Base-by-base conservation (phyloP, 2,888 invertebrate species). In the Mythimna impura region DNA sequence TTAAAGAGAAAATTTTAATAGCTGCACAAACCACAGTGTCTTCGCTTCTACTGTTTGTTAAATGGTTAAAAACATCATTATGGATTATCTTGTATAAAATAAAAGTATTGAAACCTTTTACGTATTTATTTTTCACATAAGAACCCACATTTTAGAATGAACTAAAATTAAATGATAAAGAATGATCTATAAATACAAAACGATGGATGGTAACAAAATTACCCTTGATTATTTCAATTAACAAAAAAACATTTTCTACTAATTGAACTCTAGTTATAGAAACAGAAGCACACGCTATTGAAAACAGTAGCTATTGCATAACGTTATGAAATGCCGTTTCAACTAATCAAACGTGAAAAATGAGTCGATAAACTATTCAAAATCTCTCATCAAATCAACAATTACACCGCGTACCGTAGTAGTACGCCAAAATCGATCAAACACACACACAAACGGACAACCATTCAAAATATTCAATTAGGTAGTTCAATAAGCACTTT, bases 81-180 rank as follows among this genome's bases (percentile, higher is more conserved):
- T 76, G 69, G 60, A 80, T 75, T 78, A 80, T 82, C 78, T 86
- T 86, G 85, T 85, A 84, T 81, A 76, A 80, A 87, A 86, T 88
- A 87, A 88, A 87, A 76, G 62, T 84, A 84, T 85, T 83, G 77
- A 86, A 81, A 77, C 60, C 62, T 67, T 73, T 52, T 30, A 57
- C 12, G 63, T 73, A 30, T 81, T 77, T 82, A 12, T 74, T 73
- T 71, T 78, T 73, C 52, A 57, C 14, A n/a, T 47, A 22, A 63
- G 10, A 14, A 30, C 52, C 36, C 7, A 22, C 2, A 12, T 8
- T n/a, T 25, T 22, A 9, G 10, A 0, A n/a, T 22, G n/a, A 57
- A 40, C 14, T 30, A 25, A 25, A n/a, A n/a, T n/a, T n/a, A n/a
- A n/a, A n/a, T n/a, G n/a, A n/a, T n/a, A n/a, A n/a, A n/a, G n/a